Percentiles rank a stretch among this genome's conserved stretches.
These are phyloP conservation scores for Xanthorhoe spadicearia DNA, from an alignment of 2,888 invertebrate genomes.

Conservation along the genomic window DNA sequence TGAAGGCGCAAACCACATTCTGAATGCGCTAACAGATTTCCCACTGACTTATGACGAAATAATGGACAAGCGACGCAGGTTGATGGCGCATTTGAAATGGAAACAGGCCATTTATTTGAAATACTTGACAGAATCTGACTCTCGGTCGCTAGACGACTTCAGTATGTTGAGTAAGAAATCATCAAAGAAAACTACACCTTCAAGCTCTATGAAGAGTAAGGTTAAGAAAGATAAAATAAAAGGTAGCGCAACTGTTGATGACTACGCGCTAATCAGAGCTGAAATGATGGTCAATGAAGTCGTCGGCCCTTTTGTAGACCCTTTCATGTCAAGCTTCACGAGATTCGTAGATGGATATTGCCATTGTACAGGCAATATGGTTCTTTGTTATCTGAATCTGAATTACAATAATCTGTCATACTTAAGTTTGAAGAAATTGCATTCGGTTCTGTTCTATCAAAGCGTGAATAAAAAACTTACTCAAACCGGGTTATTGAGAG, in stretches of 20 bases:
- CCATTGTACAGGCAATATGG: conserved; percentile 59
- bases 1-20: conserved; percentile 56
- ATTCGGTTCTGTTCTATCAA: conserved; percentile 55
- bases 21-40: conserved; percentile 58
- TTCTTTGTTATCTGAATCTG: conserved; percentile 63
- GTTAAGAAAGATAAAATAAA: conserved; percentile 36
- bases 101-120: conserved; percentile 36
- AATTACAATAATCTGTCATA: conserved; percentile 62
- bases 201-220: conserved; percentile 22
- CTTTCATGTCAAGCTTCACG: conserved; percentile 46
- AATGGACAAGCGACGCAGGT: conserved; percentile 43
- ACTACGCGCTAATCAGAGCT: conserved; percentile 45
- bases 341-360: conserved; percentile 43
- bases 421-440: conserved; percentile 52
- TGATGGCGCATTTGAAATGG: conserved; percentile 45
- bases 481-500: conserved; percentile 55
- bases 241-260: conserved; percentile 29
- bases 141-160: conserved; percentile 41
- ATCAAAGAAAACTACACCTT: conserved; percentile 39
- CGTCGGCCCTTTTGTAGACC: conserved; percentile 55
- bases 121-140: conserved; percentile 36
- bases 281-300: conserved; percentile 49
- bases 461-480: conserved; percentile 39
- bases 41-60: conserved; percentile 56
- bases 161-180: conserved; percentile 40